Evolutionary conservation across 2,113 vertebrate species (phyloP), one percentile per base, ranked within the genome.

Genomic region (Prionailurus bengalensis): DNA sequence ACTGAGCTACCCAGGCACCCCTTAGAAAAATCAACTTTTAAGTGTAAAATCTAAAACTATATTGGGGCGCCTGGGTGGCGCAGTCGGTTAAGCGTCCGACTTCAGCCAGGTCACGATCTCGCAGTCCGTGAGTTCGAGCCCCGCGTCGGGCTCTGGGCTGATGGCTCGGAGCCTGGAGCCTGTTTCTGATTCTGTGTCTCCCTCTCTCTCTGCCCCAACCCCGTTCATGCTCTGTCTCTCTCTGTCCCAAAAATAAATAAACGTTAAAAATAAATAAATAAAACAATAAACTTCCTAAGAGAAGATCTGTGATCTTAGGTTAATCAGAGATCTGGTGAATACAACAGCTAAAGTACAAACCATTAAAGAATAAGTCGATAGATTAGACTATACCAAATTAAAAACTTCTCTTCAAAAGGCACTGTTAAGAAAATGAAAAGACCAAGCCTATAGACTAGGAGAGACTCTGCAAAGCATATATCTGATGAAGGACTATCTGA

Each of bases 351-450:
- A 82, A 89, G 19, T 23, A 80, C 4, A 33, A 17, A 55, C 36
- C 55, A 29, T 33, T 39, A 81, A 74, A 68, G n/a, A 92, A 84
- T 7, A 88, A 51, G 23, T 25, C 39, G 65, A n/a, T 80, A 65
- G 71, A 65, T 8, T 36, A 13, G 42, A 84, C 39, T 83, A 15
- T 27, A 85, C 65, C n/a, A 73, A 84, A 84, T n/a, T 71, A 25
- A 91, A 95, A 65, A 55, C 36, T 45, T 58, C 14, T 79, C n/a
- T 84, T 85, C 65, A 80, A 33, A 96, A 89, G 27, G 79, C 33
- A 76, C 31, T n/a, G 11, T 70, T 76, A 80, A 81, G 55, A 84
- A 51, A 96, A 61, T 92, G 53, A 89, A 89, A 84, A 85, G 74
- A 86, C 55, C 16, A 70, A 91, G 6, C 13, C 33, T 27, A 17